A percentile compares a stretch with the other conserved stretches of the same genome.
Conservation (phyloP, 64 coral and sea anemone genomes). For the Pocillopora damicornis region DNA sequence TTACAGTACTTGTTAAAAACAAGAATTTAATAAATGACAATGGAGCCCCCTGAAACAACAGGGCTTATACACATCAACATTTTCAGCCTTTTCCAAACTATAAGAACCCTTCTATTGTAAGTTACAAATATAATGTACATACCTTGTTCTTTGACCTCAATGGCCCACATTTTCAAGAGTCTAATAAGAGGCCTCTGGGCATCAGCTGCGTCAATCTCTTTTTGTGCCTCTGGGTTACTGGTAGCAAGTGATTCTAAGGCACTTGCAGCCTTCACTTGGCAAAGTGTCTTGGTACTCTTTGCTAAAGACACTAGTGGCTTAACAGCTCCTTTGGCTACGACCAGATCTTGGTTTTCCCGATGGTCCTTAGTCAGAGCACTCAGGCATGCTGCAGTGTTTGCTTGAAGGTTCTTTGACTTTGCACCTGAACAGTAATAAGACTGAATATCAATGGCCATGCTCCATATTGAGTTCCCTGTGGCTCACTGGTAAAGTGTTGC, state of each 20-base stretch:
- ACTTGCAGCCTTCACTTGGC: conserved; percentile 98
- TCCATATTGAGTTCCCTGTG: neutral
- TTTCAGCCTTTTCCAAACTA: too few relatives aligned
- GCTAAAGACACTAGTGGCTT: conserved; percentile 64
- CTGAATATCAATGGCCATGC: neutral
- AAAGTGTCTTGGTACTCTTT: conserved; percentile 68
- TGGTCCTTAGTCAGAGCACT: conserved; percentile 76
- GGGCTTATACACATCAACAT: too few relatives aligned
- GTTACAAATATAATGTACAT: neutral
- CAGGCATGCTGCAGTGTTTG: conserved; percentile 83
- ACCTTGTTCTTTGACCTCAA: conserved; percentile 98
- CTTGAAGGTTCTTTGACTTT: conserved; percentile 89
- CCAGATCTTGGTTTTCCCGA: conserved; percentile 81
- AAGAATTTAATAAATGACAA: too few relatives aligned
- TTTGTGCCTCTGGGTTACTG: conserved; percentile 78
- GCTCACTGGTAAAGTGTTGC: too few relatives aligned
- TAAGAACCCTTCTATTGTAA: too few relatives aligned
- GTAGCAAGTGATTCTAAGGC: conserved; percentile 84
- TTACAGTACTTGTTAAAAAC: too few relatives aligned
- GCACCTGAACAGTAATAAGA: conserved; percentile 32
- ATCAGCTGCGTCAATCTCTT: conserved; percentile 76
- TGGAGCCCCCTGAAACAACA: too few relatives aligned
- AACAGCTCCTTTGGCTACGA: conserved; percentile 83
- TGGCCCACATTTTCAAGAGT: conserved; percentile 92
- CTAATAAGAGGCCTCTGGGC: conserved; percentile 84